Evolutionary conservation across 2,888 invertebrate species (phyloP).

Genomic region (Pyrrhosoma nymphula): DNA sequence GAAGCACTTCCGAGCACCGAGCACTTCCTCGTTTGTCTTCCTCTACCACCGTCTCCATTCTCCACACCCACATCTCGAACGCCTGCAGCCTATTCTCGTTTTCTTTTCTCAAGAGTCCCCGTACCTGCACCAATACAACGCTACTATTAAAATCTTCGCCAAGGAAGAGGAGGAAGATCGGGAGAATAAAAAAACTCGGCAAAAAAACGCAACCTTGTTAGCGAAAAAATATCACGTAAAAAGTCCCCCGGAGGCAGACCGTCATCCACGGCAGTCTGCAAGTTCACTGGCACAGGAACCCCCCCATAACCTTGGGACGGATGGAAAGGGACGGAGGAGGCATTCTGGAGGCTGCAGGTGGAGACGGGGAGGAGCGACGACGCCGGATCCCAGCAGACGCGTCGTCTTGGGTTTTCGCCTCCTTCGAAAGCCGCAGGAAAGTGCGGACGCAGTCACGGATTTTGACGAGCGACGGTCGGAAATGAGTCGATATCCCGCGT

Average conservation of each 20-base stretch:
- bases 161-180: not conserved
- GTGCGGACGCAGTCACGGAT: slow-evolving; percentile 10
- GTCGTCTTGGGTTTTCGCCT: no score
- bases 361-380: not conserved
- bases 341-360: not conserved
- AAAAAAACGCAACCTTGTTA: not conserved
- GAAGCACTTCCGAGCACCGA: no score
- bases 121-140: no score
- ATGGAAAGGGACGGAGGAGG: not conserved
- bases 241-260: not conserved
- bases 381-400: no score
- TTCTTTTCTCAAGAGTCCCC: no score
- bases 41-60: no score
- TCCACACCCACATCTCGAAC: no score
- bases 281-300: slow-evolving; percentile 42
- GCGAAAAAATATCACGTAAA: slow-evolving; percentile 6
- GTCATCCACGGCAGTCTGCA: not conserved
- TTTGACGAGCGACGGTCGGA: not conserved
- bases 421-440: not conserved
- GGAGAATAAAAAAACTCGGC: not conserved
- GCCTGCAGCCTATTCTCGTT: no score
- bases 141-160: no score
- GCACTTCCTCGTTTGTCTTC: no score
- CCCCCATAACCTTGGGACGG: not conserved
- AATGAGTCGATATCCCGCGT: not conserved